Evolutionary conservation across 2,797 vertebrate genomes (phyloP).

Genomic region (Enteromius argenteus): DNA sequence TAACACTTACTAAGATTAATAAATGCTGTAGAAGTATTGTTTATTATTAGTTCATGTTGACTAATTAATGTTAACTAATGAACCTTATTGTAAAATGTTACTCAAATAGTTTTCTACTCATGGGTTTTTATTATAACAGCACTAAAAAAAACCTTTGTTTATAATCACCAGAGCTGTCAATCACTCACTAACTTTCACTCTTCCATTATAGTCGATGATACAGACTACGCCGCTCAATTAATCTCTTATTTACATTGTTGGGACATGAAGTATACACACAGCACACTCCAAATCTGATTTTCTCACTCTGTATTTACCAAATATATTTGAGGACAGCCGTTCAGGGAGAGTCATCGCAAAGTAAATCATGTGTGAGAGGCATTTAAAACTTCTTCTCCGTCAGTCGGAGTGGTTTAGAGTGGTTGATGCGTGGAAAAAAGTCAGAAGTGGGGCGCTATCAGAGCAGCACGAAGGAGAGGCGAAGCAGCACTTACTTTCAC

Average conservation of each 20-base stretch:
- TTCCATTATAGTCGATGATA: not conserved
- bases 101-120: not conserved
- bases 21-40: too few species aligned
- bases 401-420: conserved; percentile 39
- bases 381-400: conserved; percentile 47
- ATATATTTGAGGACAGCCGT: conserved; percentile 29
- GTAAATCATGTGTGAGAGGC: conserved; percentile 40
- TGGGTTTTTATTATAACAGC: not conserved
- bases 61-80: too few species aligned
- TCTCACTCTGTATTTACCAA: not conserved
- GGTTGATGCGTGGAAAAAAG: conserved; percentile 43
- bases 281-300: not conserved
- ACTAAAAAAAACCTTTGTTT: not conserved
- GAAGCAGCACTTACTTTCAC: conserved; percentile 62
- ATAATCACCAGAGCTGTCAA: not conserved
- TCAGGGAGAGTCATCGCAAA: conserved; percentile 7
- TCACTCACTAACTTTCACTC: not conserved
- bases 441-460: conserved; percentile 36
- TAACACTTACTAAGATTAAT: too few species aligned
- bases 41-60: too few species aligned
- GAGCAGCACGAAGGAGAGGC: conserved; percentile 41
- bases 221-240: not conserved
- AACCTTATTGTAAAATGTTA: too few species aligned
- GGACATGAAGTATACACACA: not conserved
- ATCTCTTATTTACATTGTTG: conserved; percentile 3